Base-by-base conservation (phyloP, 2,797 vertebrate species). In the Microchirus variegatus region DNA sequence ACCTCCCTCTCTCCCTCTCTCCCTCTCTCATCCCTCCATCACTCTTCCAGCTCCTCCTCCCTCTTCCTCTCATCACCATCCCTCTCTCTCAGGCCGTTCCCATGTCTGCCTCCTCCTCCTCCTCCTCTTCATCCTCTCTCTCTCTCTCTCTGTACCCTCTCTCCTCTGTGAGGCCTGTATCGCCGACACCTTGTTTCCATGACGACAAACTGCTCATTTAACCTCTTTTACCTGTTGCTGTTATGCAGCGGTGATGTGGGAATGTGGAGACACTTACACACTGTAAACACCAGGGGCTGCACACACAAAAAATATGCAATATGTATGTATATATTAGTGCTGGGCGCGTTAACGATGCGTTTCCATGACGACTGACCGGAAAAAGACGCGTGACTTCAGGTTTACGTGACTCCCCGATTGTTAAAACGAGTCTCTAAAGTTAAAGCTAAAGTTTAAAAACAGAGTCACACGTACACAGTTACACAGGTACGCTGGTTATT, bases 1-100 rank as follows among this genome's bases (percentile, higher is more conserved):
- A 61, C 64, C 78, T 73, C 70, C 72, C 62, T 63, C 50, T 52
- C 42, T 14, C 35, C 15, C n/a, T 16, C 10, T 64, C 63, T 44
- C 53, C 42, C 49, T 44, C 18, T 19, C 52, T n/a, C 53, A 69
- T 79, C 57, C 53, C 63, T 81, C 56, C 59, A 53, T 75, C 67
- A 57, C 64, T 69, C 57, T 60, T 56, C 65, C 37, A 60, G 62
- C 67, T 61, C 44, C 57, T 52, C 44, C 16, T 18, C 44, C 45
- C 45, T 46, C 36, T 9, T 63, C 19, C 57, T 63, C 65, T 61
- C 60, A 61, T 69, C 57, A 50, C 63, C 9, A 14, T 49, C 58
- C 41, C 55, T 62, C 59, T 54, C 66, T 57, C 31, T 19, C 43
- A 15, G 41, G 40, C 18, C 50, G 15, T 50, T 19, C 56, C 51